These are phyloP conservation scores for human DNA, from an alignment of 2,113 vertebrate genomes.

Conservation along the genomic window DNA sequence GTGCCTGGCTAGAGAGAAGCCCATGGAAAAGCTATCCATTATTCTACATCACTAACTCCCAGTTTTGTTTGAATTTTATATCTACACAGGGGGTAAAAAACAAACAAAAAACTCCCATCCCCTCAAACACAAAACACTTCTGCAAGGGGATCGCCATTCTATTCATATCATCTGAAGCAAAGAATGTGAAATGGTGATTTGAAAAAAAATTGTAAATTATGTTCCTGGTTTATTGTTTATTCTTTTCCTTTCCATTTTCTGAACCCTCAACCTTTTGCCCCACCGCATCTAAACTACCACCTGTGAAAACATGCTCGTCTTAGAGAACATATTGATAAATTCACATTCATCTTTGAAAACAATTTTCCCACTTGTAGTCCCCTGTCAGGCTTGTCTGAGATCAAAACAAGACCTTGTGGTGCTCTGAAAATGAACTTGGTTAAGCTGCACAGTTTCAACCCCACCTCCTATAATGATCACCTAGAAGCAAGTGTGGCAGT, in stretches of 20 bases:
- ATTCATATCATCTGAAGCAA: background rate
- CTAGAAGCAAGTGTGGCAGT: background rate
- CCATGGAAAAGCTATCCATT: accelerated
- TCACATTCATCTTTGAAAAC: background rate
- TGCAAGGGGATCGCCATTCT: background rate
- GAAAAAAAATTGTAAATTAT: background rate
- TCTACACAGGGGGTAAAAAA: background rate
- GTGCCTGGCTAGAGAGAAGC: background rate
- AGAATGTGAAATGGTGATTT: background rate
- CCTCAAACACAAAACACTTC: background rate
- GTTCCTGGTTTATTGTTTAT: background rate
- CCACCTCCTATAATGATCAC: background rate
- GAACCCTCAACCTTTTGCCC: background rate
- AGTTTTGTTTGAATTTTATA: background rate
- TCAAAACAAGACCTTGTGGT: background rate
- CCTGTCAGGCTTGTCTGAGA: constrained; percentile 43
- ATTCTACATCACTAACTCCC: background rate
- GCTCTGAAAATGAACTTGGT: constrained; percentile 16
- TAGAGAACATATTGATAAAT: constrained; percentile 42
- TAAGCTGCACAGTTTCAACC: background rate
- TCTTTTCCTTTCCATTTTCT: background rate
- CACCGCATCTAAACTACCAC: background rate
- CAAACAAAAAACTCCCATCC: background rate
- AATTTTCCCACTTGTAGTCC: constrained; percentile 29
- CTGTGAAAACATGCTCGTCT: background rate